These are phyloP conservation scores for Apis laboriosa DNA, from an alignment of 1,140 invertebrate genomes.

Conservation along the genomic window DNA sequence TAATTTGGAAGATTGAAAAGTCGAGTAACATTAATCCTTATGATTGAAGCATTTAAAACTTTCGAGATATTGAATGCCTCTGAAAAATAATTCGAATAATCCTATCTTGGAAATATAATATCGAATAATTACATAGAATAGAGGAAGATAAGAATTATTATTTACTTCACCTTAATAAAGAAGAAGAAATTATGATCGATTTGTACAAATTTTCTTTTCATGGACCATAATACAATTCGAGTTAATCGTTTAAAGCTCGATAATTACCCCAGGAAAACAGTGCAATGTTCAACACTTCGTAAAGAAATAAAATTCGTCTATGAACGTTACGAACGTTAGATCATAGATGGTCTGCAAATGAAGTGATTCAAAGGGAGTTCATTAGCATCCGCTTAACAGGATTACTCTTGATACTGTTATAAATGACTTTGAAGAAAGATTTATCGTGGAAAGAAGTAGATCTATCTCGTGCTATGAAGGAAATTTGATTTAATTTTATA, in stretches of 20 bases:
- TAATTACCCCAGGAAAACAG: neutral
- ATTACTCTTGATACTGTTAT: neutral
- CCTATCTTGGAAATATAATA: neutral
- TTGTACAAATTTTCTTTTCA: too few species aligned
- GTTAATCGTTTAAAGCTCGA: too few species aligned
- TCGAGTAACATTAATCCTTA: neutral
- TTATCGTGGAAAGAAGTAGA: neutral
- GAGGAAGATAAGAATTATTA: neutral
- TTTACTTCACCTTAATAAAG: neutral
- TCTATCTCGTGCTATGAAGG: neutral
- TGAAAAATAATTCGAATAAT: neutral
- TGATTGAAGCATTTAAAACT: neutral
- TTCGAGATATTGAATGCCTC: neutral
- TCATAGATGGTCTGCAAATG: neutral
- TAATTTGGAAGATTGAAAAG: neutral
- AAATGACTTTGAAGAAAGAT: neutral
- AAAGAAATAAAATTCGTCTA: neutral
- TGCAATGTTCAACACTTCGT: neutral
- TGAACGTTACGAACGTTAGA: neutral
- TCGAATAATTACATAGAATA: neutral
- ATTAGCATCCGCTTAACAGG: slow-evolving; percentile 6
- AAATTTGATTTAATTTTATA: neutral
- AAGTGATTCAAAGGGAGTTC: neutral
- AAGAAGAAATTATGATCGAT: too few species aligned
- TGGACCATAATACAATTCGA: too few species aligned